A percentile compares a stretch with the other conserved stretches of the same genome.
Evolutionary conservation across 2,797 vertebrate genomes (phyloP).

Genomic region (Enoplosus armatus): DNA sequence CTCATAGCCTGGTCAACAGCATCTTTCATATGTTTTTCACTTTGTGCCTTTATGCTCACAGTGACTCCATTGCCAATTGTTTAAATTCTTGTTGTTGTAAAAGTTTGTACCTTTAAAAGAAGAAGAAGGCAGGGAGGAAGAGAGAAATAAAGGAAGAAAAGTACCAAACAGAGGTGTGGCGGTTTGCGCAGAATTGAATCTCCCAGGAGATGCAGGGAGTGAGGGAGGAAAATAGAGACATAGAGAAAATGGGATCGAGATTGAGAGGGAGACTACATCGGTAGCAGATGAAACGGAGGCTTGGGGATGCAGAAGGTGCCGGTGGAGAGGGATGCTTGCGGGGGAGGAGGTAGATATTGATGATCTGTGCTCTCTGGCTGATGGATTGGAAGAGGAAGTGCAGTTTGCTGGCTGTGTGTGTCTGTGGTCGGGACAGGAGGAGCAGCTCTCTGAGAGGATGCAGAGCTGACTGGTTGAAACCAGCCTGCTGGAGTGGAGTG

Average conservation of each 20-base stretch:
- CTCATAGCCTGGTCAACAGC: slow-evolving; percentile 5
- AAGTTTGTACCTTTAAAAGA: slow-evolving; percentile 4
- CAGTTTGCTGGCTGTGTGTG: slow-evolving; percentile 49
- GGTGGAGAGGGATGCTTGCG: slow-evolving; percentile 44
- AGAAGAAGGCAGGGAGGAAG: background rate
- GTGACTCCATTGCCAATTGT: background rate
- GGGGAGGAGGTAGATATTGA: slow-evolving; percentile 77
- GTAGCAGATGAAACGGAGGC: slow-evolving; percentile 56
- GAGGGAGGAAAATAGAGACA: slow-evolving; percentile 27
- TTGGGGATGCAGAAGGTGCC: slow-evolving; percentile 43
- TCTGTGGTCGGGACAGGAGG: slow-evolving; percentile 45
- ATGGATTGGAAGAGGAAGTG: slow-evolving; percentile 80
- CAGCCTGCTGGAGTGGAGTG: slow-evolving; percentile 31
- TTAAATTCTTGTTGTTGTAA: slow-evolving; percentile 13
- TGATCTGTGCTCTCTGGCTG: slow-evolving; percentile 74
- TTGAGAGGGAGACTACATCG: slow-evolving; percentile 35
- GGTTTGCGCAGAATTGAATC: slow-evolving; percentile 35
- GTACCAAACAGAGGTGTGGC: slow-evolving; percentile 46
- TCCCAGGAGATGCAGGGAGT: slow-evolving; percentile 27
- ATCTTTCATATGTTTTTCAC: slow-evolving; percentile 5
- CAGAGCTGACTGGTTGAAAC: slow-evolving; percentile 57
- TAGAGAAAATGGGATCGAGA: slow-evolving; percentile 21
- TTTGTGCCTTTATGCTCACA: slow-evolving; percentile 4
- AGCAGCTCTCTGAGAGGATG: slow-evolving; percentile 40
- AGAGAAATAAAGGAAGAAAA: slow-evolving; percentile 7